These are phyloP conservation scores for Hippoglossus stenolepis DNA, from an alignment of 2,113 vertebrate genomes.

Conservation along the genomic window DNA sequence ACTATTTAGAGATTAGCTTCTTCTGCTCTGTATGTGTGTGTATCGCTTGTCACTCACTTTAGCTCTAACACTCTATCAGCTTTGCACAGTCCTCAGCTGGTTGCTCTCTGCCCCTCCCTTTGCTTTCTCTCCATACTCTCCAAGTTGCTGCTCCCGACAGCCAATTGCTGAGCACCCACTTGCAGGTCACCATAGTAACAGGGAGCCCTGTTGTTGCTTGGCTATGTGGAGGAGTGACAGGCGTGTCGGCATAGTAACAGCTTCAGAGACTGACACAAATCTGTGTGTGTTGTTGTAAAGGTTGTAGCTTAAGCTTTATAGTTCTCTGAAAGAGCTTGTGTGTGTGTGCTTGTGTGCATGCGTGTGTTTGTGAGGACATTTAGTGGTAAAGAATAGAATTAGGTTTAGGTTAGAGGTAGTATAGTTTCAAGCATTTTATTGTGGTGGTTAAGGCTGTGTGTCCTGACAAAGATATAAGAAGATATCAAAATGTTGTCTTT, in stretches of 20 bases:
- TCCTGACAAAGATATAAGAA: no score
- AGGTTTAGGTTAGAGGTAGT: no score
- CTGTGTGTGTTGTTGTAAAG: constrained; percentile 1
- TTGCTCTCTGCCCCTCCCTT: constrained; percentile 28
- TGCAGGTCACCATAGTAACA: constrained; percentile 81
- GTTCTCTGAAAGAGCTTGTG: no score
- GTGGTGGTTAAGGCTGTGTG: no score
- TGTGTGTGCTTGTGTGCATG: not conserved
- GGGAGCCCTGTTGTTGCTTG: constrained; percentile 58
- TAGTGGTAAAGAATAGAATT: no score
- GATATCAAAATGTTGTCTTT: no score
- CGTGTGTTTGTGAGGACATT: no score
- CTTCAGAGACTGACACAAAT: constrained; percentile 48
- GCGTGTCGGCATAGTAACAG: constrained; percentile 65
- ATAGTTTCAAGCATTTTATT: no score
- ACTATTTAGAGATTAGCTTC: constrained; percentile 16
- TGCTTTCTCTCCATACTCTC: constrained; percentile 47
- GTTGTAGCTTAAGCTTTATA: no score
- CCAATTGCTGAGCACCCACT: constrained; percentile 68
- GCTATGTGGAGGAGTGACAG: constrained; percentile 63
- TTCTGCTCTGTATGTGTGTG: constrained; percentile 11
- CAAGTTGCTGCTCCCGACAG: constrained; percentile 52
- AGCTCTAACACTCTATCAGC: constrained; percentile 43
- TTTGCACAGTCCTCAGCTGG: constrained; percentile 38
- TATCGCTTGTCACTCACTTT: not conserved